phyloP scores from a whole-genome alignment of 1,140 invertebrate genomes.

The Zeugodacus cucurbitae region DNA sequence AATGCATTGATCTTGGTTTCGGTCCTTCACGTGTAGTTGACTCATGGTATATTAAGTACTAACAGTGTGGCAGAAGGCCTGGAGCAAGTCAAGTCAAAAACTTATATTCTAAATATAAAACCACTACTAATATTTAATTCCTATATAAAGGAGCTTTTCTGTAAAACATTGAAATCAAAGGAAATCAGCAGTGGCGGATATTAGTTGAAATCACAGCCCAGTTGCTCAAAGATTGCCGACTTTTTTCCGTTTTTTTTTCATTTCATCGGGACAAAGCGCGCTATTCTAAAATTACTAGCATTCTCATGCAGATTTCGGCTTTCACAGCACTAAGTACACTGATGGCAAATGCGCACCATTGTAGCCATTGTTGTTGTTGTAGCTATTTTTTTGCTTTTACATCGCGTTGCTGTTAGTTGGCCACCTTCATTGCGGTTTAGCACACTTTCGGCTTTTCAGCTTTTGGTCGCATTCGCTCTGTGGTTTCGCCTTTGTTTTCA shows the following conservation, averaged over 20 bases:
- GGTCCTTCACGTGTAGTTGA: not conserved
- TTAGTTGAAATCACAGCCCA: too few species aligned
- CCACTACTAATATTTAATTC: too few species aligned
- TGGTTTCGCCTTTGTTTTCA: not conserved
- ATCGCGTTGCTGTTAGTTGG: not conserved
- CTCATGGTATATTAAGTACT: not conserved
- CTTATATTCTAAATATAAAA: too few species aligned
- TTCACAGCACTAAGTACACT: not conserved
- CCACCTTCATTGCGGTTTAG: not conserved
- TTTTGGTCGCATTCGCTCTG: not conserved
- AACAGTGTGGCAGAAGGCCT: too few species aligned
- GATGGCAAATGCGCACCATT: not conserved
- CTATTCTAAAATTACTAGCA: not conserved
- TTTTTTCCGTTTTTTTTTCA: too few species aligned
- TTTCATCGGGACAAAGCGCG: not conserved
- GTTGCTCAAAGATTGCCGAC: not conserved
- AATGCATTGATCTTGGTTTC: too few species aligned
- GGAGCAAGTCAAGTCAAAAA: not conserved
- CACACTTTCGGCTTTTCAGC: not conserved
- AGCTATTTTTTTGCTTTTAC: not conserved
- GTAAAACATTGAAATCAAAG: too few species aligned
- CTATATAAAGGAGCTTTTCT: too few species aligned
- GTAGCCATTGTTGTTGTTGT: not conserved
- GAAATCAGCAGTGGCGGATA: too few species aligned
- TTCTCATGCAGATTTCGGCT: not conserved